These are phyloP conservation scores for Zosterops japonicus DNA, from an alignment of 2,113 vertebrate genomes.

Conservation along the genomic window DNA sequence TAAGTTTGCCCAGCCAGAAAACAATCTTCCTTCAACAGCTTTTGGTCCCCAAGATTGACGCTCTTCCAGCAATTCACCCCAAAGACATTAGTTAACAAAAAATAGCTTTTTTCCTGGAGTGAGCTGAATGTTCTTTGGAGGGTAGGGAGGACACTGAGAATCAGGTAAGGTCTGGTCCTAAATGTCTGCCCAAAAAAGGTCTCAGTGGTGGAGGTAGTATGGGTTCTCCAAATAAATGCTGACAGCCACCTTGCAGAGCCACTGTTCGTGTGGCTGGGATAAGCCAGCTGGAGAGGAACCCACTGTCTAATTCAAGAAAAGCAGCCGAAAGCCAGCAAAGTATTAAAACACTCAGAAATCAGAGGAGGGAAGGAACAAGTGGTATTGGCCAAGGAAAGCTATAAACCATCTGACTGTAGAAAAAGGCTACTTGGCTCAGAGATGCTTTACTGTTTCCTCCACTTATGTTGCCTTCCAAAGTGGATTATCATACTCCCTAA, in stretches of 20 bases:
- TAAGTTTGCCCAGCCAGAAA: not conserved
- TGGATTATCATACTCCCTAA: conserved; percentile 32
- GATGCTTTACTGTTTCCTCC: conserved; percentile 53
- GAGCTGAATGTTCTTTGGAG: not conserved
- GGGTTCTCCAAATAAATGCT: not conserved
- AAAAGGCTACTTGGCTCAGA: conserved; percentile 61
- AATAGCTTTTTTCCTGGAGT: not conserved
- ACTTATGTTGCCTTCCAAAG: conserved; percentile 25
- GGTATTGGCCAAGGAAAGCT: not conserved
- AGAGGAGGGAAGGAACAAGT: conserved; percentile 13
- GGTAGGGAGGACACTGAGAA: not conserved
- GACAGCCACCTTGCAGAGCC: not conserved
- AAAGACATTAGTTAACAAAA: not conserved
- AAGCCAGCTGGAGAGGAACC: not conserved
- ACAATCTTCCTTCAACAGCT: not conserved
- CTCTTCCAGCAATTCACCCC: not conserved
- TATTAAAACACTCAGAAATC: not conserved
- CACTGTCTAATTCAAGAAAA: not conserved
- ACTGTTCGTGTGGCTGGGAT: not conserved
- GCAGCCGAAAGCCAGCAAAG: not conserved
- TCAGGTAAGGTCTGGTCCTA: not conserved
- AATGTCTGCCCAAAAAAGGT: not conserved
- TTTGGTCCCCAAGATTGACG: not conserved
- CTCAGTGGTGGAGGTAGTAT: not conserved
- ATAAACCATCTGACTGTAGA: not conserved